Evolutionary conservation across 1,140 invertebrate genomes (phyloP).

Genomic region (Atopsyche davidsoni): DNA sequence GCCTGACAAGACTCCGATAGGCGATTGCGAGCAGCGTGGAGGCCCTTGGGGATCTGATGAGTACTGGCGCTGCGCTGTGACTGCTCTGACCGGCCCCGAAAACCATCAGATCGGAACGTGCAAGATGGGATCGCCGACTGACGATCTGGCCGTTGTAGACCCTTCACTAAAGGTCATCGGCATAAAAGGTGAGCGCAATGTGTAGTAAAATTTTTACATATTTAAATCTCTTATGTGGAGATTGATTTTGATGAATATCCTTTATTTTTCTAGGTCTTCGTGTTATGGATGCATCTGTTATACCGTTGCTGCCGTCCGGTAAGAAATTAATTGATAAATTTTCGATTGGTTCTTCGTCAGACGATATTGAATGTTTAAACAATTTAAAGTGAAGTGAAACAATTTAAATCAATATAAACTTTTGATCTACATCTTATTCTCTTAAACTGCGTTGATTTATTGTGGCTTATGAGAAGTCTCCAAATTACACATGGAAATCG

Average conservation of each 20-base stretch:
- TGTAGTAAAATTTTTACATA: background rate
- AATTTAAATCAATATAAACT: too few relatives aligned
- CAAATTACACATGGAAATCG: too few relatives aligned
- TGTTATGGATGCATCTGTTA: conserved; percentile 63
- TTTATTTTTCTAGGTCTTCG: conserved; percentile 59
- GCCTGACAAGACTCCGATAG: conserved; percentile 59
- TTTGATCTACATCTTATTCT: too few relatives aligned
- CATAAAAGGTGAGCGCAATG: conserved; percentile 37
- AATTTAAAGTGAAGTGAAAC: too few relatives aligned
- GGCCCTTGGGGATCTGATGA: conserved; percentile 53
- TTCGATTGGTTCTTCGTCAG: too few relatives aligned
- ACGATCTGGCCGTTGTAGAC: conserved; percentile 54
- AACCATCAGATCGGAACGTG: conserved; percentile 62
- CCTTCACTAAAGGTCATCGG: conserved; percentile 51
- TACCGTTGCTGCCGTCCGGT: conserved; percentile 42
- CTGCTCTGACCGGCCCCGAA: conserved; percentile 47
- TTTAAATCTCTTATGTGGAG: too few relatives aligned
- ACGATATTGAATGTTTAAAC: too few relatives aligned
- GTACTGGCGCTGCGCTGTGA: conserved; percentile 53
- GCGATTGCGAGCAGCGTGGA: conserved; percentile 59
- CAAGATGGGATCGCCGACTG: conserved; percentile 57
- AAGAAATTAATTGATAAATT: too few relatives aligned
- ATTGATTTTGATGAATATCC: background rate
- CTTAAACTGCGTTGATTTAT: too few relatives aligned
- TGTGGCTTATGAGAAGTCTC: too few relatives aligned